These are phyloP conservation scores for Ditula angustiorana DNA, from an alignment of 2,888 invertebrate genomes.

Conservation along the genomic window DNA sequence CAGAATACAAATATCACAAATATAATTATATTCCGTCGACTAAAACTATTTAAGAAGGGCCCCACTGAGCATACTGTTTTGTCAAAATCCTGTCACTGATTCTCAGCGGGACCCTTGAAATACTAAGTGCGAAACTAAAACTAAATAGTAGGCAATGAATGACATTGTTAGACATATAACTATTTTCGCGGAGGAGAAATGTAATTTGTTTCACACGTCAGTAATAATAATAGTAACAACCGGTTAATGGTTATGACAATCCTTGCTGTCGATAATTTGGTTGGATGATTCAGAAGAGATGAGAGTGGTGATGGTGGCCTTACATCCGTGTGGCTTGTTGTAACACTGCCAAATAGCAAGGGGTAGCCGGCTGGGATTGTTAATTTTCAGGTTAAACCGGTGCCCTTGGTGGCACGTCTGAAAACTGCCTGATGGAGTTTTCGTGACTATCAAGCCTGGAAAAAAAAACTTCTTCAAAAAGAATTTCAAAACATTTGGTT, in stretches of 20 bases:
- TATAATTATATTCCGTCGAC: too few species aligned
- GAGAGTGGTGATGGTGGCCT: not conserved
- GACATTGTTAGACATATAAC: too few species aligned
- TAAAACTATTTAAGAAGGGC: too few species aligned
- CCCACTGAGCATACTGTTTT: too few species aligned
- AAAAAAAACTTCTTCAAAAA: not conserved
- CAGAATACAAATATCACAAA: too few species aligned
- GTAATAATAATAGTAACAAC: not conserved
- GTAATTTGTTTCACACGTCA: too few species aligned
- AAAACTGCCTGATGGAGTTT: not conserved
- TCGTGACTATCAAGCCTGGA: not conserved
- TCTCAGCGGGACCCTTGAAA: too few species aligned
- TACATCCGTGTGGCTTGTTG: not conserved
- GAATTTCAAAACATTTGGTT: too few species aligned
- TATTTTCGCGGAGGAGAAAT: too few species aligned
- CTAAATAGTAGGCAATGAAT: too few species aligned
- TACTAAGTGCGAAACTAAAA: too few species aligned
- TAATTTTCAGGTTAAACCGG: slow-evolving; percentile 4
- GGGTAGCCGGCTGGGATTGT: not conserved
- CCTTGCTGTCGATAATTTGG: not conserved
- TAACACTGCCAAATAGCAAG: not conserved
- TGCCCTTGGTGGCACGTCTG: not conserved
- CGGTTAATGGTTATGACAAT: slow-evolving; percentile 2
- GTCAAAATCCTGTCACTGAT: too few species aligned
- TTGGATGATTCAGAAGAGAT: not conserved